Conservation (phyloP, 35 echinoderm and acorn worm species). For the Acanthaster planci region DNA sequence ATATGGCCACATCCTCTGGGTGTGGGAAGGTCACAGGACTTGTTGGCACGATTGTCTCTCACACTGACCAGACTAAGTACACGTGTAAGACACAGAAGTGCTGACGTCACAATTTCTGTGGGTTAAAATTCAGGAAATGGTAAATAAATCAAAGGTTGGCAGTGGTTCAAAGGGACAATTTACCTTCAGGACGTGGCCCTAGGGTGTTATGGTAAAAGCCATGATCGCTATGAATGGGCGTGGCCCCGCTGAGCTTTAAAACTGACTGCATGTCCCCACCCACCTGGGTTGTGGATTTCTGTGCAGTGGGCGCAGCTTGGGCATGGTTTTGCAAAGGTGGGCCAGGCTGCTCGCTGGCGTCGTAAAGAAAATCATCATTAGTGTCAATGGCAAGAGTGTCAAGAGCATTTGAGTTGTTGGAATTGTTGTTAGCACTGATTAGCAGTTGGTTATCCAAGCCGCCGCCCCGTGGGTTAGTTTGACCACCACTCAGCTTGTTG, state of each 20-base stretch:
- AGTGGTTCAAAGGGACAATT: neutral
- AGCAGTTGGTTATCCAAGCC: slow-evolving; percentile 36
- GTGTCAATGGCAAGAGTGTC: slow-evolving; percentile 47
- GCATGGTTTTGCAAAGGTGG: slow-evolving; percentile 13
- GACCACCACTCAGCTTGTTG: slow-evolving; percentile 83
- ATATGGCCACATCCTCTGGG: too few species aligned
- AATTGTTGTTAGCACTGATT: slow-evolving; percentile 65
- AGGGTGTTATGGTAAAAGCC: slow-evolving; percentile 33
- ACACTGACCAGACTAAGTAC: too few species aligned
- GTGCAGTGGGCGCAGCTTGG: slow-evolving; percentile 29
- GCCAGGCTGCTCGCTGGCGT: slow-evolving; percentile 21
- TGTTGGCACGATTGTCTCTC: too few species aligned
- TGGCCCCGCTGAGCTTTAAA: slow-evolving; percentile 30
- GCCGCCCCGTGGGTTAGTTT: slow-evolving; percentile 52
- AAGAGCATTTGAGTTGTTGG: slow-evolving; percentile 52
- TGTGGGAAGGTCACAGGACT: too few species aligned
- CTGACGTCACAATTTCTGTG: too few species aligned
- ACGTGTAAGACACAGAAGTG: too few species aligned
- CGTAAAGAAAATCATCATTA: slow-evolving; percentile 34
- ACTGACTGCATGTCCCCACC: slow-evolving; percentile 38
- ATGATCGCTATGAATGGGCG: slow-evolving; percentile 45
- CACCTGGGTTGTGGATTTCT: slow-evolving; percentile 64
- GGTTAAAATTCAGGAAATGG: neutral
- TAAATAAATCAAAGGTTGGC: neutral
- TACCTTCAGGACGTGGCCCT: slow-evolving; percentile 20